These are phyloP conservation scores for Amiota mariae DNA, from an alignment of 2,888 invertebrate species.

Conservation along the genomic window DNA sequence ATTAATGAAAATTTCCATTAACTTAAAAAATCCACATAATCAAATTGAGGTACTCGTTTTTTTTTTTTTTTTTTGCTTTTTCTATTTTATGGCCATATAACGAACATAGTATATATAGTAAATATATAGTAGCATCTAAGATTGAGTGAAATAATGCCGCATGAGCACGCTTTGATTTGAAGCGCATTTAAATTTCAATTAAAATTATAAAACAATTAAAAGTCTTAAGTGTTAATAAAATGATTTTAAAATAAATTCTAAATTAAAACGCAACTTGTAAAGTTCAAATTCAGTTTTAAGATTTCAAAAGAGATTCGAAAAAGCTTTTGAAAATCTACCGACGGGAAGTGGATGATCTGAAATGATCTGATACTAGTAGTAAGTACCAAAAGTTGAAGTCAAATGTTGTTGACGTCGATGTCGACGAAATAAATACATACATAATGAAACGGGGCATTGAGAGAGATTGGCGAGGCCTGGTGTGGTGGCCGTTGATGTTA, in stretches of 20 bases:
- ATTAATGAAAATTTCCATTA: too few relatives aligned
- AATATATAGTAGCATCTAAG: neutral
- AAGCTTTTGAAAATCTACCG: too few relatives aligned
- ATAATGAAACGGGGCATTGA: neutral
- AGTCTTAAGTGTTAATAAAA: neutral
- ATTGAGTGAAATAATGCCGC: neutral
- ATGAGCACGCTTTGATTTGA: slow-evolving; percentile 5
- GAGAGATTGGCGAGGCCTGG: neutral
- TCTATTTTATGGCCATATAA: too few relatives aligned
- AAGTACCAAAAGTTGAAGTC: too few relatives aligned
- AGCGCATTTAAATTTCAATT: slow-evolving; percentile 12
- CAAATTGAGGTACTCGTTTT: too few relatives aligned
- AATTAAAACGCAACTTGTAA: slow-evolving; percentile 22
- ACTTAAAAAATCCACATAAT: too few relatives aligned
- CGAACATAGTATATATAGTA: too few relatives aligned
- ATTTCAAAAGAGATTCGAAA: too few relatives aligned
- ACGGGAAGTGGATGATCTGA: too few relatives aligned
- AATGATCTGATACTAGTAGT: too few relatives aligned
- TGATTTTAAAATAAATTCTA: slow-evolving; percentile 4
- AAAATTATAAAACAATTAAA: slow-evolving; percentile 18
- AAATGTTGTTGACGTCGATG: neutral
- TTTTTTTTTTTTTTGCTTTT: too few relatives aligned
- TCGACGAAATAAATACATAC: neutral
- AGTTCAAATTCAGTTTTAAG: too few relatives aligned
- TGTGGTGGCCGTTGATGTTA: slow-evolving; percentile 12